phyloP scores from a whole-genome alignment of 1,140 invertebrate genomes.

The Leptinotarsa lineolata region DNA sequence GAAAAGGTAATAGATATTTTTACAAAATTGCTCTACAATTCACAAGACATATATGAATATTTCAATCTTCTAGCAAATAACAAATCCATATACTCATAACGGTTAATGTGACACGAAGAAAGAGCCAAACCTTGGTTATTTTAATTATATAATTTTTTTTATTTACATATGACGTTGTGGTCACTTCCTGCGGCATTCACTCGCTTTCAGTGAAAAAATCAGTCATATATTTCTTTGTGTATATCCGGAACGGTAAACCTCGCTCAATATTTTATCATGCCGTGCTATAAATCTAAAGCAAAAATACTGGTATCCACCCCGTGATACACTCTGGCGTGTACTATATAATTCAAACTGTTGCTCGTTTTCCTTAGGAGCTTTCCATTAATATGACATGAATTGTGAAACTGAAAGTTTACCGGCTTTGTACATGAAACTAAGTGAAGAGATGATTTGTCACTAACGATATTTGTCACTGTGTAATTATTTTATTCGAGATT shows the following conservation, averaged over 20 bases:
- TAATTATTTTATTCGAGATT: no score
- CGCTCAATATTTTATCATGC: not conserved
- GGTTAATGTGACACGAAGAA: no score
- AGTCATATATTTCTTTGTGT: not conserved
- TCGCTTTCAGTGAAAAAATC: not conserved
- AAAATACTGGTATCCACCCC: not conserved
- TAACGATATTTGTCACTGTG: no score
- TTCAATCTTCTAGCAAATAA: no score
- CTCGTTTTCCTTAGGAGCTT: not conserved
- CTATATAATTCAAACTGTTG: conserved; percentile 8
- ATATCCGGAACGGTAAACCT: not conserved
- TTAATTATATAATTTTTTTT: no score
- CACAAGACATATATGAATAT: no score
- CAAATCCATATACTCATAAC: no score
- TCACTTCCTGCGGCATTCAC: not conserved
- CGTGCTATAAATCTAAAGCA: not conserved
- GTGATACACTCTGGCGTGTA: not conserved
- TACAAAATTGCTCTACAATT: no score
- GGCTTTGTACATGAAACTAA: not conserved
- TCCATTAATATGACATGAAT: not conserved
- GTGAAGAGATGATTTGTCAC: no score
- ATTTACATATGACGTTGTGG: no score
- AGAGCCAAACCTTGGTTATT: no score
- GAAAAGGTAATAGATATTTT: no score
- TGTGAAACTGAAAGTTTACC: not conserved